Percentiles rank a stretch among this genome's conserved stretches.
Conservation (phyloP, 2,797 vertebrate genomes). For the Tapirus indicus region DNA sequence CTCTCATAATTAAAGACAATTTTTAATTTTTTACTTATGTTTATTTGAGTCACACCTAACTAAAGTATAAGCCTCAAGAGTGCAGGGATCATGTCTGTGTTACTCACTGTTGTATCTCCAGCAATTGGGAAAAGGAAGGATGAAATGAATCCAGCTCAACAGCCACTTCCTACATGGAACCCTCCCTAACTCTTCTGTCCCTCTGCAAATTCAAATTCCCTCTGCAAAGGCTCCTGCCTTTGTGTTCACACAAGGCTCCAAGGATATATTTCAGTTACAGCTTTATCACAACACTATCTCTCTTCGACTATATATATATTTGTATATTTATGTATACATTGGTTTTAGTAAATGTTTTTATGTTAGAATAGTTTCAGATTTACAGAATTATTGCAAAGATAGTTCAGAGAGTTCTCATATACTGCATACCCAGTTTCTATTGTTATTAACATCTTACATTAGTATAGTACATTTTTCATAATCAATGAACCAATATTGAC, state of each 20-base stretch:
- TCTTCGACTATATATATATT: background rate
- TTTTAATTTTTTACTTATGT: background rate
- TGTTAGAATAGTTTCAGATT: background rate
- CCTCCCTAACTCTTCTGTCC: background rate
- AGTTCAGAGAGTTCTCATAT: background rate
- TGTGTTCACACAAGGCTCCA: background rate
- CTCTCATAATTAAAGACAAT: background rate
- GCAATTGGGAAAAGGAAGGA: slow-evolving; percentile 15
- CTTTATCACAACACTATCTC: background rate
- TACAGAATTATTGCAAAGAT: background rate
- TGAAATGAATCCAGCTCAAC: background rate
- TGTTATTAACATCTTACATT: background rate
- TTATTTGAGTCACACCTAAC: background rate
- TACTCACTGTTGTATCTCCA: slow-evolving; percentile 17
- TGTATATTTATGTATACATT: background rate
- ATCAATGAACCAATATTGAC: background rate
- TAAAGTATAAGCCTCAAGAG: background rate
- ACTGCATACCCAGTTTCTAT: background rate
- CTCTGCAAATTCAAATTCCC: background rate
- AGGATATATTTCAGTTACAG: background rate
- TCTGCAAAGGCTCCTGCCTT: background rate
- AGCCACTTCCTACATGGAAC: background rate
- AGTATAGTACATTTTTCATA: background rate
- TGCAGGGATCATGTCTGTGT: background rate
- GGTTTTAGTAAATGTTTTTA: background rate